Evolutionary conservation across 2,888 invertebrate species (phyloP), one percentile per base, ranked within the genome.

Genomic region (Eilema caniola): DNA sequence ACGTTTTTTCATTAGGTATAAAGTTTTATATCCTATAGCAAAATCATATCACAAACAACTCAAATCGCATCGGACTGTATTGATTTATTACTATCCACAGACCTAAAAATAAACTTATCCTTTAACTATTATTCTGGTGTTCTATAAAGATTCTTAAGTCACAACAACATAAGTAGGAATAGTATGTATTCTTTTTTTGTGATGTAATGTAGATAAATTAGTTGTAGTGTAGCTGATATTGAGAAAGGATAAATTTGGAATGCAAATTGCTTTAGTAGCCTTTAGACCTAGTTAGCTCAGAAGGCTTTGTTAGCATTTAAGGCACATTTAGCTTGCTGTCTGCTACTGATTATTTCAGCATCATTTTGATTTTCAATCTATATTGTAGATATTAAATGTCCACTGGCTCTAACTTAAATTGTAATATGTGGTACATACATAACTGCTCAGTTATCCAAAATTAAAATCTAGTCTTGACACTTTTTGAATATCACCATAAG

Each of bases 401-500:
- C 41, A 16, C 20, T 47, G 47, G 20, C 16, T 47, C 53, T 47
- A 14, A 7, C 8, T 53, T 65, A 31, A 14, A n/a, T 28, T 57
- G 11, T 33, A 57, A 33, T 28, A 56, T 2, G 16, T 37, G 11
- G 33, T 20, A 31, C 20, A 60, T 31, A 33, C 28, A 56, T 37
- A 25, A n/a, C n/a, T n/a, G 20, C 16, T 12, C 14, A 31, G 57
- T 66, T 69, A 73, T 57, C 82, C 84, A 84, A 87, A 92, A 64
- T 82, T 70, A 76, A 91, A 90, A 24, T 85, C 81, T 62, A 92
- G 77, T 68, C 80, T 78, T 47, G 78, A 31, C 20, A 93, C 82
- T 77, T 86, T 89, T 28, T 81, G 77, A 25, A 91, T 79, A 81
- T 92, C 88, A 64, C 92, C 91, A 69, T 79, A 83, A 8, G 92